Percentiles rank a stretch among this genome's conserved stretches.
These are phyloP conservation scores for Acipenser ruthenus DNA, from an alignment of 2,797 vertebrate genomes.

Conservation along the genomic window DNA sequence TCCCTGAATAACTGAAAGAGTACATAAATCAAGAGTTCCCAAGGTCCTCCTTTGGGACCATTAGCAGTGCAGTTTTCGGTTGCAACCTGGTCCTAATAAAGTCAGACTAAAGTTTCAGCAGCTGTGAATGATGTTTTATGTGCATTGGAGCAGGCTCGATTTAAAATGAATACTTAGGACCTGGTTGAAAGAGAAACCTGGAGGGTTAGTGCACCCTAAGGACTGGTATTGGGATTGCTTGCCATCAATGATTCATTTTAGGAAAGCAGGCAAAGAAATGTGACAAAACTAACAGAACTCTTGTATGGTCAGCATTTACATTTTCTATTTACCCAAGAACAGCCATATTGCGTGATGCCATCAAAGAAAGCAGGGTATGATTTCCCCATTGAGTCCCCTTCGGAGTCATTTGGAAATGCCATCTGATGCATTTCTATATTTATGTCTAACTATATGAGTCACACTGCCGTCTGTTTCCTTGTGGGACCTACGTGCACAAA, in stretches of 20 bases:
- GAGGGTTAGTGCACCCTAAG: too few species aligned
- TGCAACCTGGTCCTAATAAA: too few species aligned
- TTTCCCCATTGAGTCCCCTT: conserved; percentile 11
- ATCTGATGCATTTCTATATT: conserved; percentile 11
- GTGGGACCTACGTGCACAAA: conserved; percentile 6
- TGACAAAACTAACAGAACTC: too few species aligned
- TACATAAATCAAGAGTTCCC: too few species aligned
- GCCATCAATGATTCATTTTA: too few species aligned
- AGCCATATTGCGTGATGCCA: not conserved
- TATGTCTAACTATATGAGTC: conserved; percentile 8
- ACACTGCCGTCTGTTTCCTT: not conserved
- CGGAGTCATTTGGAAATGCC: conserved; percentile 7
- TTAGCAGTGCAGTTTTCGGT: too few species aligned
- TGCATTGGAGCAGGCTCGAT: not conserved
- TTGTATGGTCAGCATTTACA: too few species aligned
- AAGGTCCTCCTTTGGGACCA: too few species aligned
- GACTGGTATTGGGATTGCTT: too few species aligned
- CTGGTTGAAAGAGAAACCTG: too few species aligned
- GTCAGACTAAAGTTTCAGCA: not conserved
- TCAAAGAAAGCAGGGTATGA: conserved; percentile 5
- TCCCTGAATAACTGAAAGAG: too few species aligned
- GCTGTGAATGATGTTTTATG: not conserved
- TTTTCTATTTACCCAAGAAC: not conserved
- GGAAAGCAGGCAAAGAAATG: too few species aligned
- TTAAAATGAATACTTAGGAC: not conserved